Conservation (phyloP, 2,888 invertebrate genomes). For the Eupithecia subfuscata region DNA sequence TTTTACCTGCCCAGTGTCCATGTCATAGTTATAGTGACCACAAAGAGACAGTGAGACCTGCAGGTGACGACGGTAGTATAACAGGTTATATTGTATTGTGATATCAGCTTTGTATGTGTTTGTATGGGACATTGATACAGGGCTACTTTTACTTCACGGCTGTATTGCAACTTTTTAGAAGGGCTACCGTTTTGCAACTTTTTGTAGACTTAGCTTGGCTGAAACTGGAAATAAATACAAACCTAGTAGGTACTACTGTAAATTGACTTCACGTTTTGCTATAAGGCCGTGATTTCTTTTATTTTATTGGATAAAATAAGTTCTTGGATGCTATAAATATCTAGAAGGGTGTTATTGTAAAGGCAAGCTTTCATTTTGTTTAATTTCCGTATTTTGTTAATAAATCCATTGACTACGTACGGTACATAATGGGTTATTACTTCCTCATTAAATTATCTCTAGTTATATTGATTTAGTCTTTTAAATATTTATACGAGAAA, state of each 20-base stretch:
- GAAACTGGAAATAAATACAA: slow-evolving; percentile 21
- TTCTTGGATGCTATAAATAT: neutral
- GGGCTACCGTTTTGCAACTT: slow-evolving; percentile 37
- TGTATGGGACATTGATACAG: slow-evolving; percentile 39
- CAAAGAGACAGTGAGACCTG: slow-evolving; percentile 51
- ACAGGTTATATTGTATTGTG: slow-evolving; percentile 71
- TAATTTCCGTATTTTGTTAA: neutral
- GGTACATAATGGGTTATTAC: neutral
- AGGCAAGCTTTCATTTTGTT: neutral
- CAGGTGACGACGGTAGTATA: slow-evolving; percentile 74
- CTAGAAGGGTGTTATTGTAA: neutral
- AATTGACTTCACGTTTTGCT: slow-evolving; percentile 16
- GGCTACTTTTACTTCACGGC: slow-evolving; percentile 60
- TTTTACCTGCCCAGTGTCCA: neutral
- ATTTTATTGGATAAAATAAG: neutral
- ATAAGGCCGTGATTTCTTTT: neutral
- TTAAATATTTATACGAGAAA: neutral
- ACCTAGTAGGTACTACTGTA: neutral
- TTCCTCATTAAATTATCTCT: neutral
- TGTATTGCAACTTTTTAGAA: slow-evolving; percentile 29
- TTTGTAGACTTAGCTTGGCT: slow-evolving; percentile 29
- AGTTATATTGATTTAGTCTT: neutral
- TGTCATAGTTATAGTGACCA: neutral
- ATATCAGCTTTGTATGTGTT: slow-evolving; percentile 50
- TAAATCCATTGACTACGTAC: neutral